These are phyloP conservation scores for Serripes groenlandicus DNA, from an alignment of 2,888 invertebrate genomes.

Conservation along the genomic window DNA sequence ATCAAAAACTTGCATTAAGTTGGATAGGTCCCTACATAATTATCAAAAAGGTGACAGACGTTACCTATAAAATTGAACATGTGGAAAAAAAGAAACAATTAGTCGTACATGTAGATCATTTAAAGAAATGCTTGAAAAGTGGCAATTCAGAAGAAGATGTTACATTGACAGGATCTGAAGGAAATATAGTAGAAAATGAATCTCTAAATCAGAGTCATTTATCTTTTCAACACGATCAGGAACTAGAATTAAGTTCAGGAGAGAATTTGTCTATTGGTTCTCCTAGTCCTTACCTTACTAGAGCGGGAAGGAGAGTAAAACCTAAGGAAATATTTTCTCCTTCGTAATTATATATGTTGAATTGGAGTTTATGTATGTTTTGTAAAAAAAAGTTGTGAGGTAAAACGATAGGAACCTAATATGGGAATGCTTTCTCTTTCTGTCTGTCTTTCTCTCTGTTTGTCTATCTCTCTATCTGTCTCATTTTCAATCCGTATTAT, in stretches of 20 bases:
- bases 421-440: no score
- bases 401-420: no score
- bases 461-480: background rate
- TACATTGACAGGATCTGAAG: no score
- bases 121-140: constrained; percentile 15
- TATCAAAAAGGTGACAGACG: constrained; percentile 12
- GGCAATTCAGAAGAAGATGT: no score
- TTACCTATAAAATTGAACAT: constrained; percentile 33
- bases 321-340: constrained; percentile 15
- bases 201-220: no score
- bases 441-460: background rate
- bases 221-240: no score
- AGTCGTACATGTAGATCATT: constrained; percentile 56
- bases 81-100: background rate
- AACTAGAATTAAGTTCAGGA: background rate
- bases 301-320: background rate
- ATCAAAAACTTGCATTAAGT: constrained; percentile 35
- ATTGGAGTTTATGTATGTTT: no score
- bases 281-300: background rate
- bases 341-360: background rate
- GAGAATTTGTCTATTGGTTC: background rate
- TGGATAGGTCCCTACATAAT: constrained; percentile 57
- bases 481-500: background rate
- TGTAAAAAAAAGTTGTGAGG: no score
- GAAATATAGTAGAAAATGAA: no score